phyloP scores from a whole-genome alignment of 2,888 invertebrate genomes.

The Heliconius cydno region DNA sequence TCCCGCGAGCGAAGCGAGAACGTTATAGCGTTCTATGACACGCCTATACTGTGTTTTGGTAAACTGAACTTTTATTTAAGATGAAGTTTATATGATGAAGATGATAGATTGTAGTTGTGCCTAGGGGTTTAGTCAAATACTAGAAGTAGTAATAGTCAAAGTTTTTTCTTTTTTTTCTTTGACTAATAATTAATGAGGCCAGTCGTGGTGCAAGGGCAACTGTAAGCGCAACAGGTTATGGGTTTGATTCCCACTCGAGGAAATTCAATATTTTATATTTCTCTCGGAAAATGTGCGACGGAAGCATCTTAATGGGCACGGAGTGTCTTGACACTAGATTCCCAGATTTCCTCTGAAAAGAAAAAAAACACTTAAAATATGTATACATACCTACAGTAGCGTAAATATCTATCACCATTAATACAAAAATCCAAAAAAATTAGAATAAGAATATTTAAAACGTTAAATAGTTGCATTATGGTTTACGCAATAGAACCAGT shows the following conservation, averaged over 20 bases:
- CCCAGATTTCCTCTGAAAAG: too few species aligned
- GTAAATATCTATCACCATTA: neutral
- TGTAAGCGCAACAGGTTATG: too few species aligned
- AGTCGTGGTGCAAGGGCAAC: too few species aligned
- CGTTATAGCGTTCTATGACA: slow-evolving; percentile 54
- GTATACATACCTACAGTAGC: neutral
- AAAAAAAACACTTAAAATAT: too few species aligned
- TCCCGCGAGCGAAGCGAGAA: slow-evolving; percentile 63
- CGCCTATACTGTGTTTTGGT: slow-evolving; percentile 73
- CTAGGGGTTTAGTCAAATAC: neutral
- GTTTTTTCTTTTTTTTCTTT: too few species aligned
- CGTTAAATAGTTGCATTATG: slow-evolving; percentile 13
- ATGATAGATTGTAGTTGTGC: slow-evolving; percentile 35
- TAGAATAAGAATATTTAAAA: slow-evolving; percentile 16
- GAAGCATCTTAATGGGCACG: too few species aligned
- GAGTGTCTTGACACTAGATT: too few species aligned
- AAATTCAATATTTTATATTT: too few species aligned
- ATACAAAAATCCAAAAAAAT: slow-evolving; percentile 1
- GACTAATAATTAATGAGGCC: too few species aligned
- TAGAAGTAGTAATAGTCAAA: too few species aligned
- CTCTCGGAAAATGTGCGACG: too few species aligned
- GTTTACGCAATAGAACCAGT: slow-evolving; percentile 42
- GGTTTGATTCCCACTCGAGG: too few species aligned
- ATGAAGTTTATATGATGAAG: slow-evolving; percentile 58
- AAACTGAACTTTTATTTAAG: slow-evolving; percentile 66